A percentile compares a stretch with the other conserved stretches of the same genome.
Evolutionary conservation across 2,113 vertebrate genomes (phyloP).

Genomic region (Pelvicachromis taeniatus): DNA sequence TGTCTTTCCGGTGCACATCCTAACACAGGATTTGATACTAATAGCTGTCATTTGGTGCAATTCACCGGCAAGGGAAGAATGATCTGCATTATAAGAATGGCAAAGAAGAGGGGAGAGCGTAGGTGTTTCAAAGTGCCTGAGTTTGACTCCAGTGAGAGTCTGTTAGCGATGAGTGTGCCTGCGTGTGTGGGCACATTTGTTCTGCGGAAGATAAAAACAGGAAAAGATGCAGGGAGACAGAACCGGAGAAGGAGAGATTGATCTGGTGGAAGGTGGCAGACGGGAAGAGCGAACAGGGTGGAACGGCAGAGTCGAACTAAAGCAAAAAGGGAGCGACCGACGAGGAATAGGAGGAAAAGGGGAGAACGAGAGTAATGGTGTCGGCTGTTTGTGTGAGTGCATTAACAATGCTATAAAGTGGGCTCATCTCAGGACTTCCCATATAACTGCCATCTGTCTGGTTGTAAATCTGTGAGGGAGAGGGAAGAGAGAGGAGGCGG

Average conservation of each 20-base stretch:
- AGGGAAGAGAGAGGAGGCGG: constrained; percentile 42
- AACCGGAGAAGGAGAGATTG: constrained; percentile 84
- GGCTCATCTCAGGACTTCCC: constrained; percentile 94
- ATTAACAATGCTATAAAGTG: constrained; percentile 96
- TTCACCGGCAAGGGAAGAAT: constrained; percentile 67
- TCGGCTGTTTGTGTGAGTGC: constrained; percentile 93
- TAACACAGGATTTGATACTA: constrained; percentile 81
- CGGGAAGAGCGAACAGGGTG: constrained; percentile 24
- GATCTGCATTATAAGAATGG: constrained; percentile 61
- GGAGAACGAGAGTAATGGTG: constrained; percentile 60
- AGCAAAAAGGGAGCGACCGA: not conserved
- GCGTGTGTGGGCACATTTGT: constrained; percentile 47
- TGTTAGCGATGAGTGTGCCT: constrained; percentile 35
- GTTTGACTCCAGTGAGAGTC: constrained; percentile 56
- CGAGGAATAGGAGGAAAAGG: constrained; percentile 12
- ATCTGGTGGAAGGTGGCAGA: constrained; percentile 67
- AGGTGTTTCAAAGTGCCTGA: constrained; percentile 62
- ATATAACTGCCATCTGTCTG: constrained; percentile 94
- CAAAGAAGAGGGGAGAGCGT: constrained; percentile 58
- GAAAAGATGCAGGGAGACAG: constrained; percentile 38
- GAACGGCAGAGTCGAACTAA: not conserved
- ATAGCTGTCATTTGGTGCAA: constrained; percentile 93
- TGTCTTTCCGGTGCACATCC: constrained; percentile 31
- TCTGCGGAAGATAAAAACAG: constrained; percentile 37
- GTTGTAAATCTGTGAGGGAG: constrained; percentile 88